phyloP scores from a whole-genome alignment of 1,140 invertebrate species.

The Drosophila auraria region DNA sequence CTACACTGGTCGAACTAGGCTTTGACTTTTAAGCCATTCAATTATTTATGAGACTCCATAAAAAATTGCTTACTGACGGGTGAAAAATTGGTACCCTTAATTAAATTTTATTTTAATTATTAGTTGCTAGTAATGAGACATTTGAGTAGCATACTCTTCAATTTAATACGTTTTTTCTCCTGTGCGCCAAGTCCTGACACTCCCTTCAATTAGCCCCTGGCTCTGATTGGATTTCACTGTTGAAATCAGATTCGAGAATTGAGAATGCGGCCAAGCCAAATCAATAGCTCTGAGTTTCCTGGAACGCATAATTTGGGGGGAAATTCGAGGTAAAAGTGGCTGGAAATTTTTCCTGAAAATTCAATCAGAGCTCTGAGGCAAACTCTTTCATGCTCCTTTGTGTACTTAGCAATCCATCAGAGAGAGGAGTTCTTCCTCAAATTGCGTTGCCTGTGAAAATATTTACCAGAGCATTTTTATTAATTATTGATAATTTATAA shows the following conservation, averaged over 20 bases:
- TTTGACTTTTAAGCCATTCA: neutral
- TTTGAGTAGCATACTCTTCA: no score
- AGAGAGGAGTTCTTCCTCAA: slow-evolving; percentile 19
- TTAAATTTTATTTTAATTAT: no score
- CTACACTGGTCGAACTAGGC: neutral
- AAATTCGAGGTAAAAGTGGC: neutral
- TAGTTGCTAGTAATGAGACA: no score
- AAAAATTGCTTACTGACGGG: neutral
- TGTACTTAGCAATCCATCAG: slow-evolving; percentile 37
- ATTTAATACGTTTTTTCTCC: neutral
- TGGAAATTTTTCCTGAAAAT: slow-evolving; percentile 33
- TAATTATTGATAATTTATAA: slow-evolving; percentile 77
- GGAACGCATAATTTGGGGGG: slow-evolving; percentile 18
- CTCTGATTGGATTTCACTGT: slow-evolving; percentile 28
- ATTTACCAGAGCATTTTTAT: slow-evolving; percentile 69
- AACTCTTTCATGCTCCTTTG: slow-evolving; percentile 34
- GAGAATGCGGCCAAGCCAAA: slow-evolving; percentile 14
- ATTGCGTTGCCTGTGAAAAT: slow-evolving; percentile 38
- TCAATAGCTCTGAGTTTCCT: slow-evolving; percentile 9
- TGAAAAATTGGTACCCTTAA: no score
- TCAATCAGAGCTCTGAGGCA: slow-evolving; percentile 23
- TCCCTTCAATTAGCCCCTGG: slow-evolving; percentile 56
- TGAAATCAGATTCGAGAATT: slow-evolving; percentile 13
- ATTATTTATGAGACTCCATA: neutral
- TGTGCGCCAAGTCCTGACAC: neutral